Percentiles rank a stretch among this genome's conserved stretches.
phyloP scores from a whole-genome alignment of 2,888 invertebrate genomes.

The Drosophila colorata region DNA sequence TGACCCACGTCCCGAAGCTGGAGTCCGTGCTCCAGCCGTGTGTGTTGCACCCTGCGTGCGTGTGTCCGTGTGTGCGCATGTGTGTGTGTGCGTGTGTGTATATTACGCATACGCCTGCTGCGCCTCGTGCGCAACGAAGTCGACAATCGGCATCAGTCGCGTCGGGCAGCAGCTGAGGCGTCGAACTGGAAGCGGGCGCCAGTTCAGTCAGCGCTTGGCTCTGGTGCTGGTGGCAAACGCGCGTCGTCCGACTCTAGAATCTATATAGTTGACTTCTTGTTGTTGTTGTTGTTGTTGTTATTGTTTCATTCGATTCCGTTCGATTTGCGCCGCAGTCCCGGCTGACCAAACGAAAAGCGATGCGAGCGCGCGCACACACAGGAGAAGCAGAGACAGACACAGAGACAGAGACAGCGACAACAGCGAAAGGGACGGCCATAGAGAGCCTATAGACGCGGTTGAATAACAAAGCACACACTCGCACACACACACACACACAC shows the following conservation, averaged over 20 bases:
- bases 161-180: constrained; percentile 11
- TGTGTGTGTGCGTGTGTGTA: constrained; percentile 1
- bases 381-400: constrained; percentile 14
- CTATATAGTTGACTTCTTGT: background rate
- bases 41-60: constrained; percentile 2
- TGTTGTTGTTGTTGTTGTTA: background rate
- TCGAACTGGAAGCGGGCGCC: constrained; percentile 17
- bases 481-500: constrained; percentile 3
- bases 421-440: constrained; percentile 17
- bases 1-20: constrained; percentile 41
- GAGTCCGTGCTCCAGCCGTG: constrained; percentile 26
- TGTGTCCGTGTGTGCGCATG: background rate
- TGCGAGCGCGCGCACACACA: constrained; percentile 40
- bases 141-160: constrained; percentile 27
- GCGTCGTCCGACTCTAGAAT: constrained; percentile 11
- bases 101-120: constrained; percentile 56
- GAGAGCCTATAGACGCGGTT: constrained; percentile 31
- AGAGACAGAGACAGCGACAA: no score
- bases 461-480: constrained; percentile 33
- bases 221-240: constrained; percentile 23
- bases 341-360: constrained; percentile 44
- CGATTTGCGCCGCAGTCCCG: constrained; percentile 47
- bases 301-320: constrained; percentile 18
- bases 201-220: constrained; percentile 43
- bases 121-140: constrained; percentile 53